Evolutionary conservation across 1,140 invertebrate species (phyloP).

Genomic region (Hylyphantes graminicola): DNA sequence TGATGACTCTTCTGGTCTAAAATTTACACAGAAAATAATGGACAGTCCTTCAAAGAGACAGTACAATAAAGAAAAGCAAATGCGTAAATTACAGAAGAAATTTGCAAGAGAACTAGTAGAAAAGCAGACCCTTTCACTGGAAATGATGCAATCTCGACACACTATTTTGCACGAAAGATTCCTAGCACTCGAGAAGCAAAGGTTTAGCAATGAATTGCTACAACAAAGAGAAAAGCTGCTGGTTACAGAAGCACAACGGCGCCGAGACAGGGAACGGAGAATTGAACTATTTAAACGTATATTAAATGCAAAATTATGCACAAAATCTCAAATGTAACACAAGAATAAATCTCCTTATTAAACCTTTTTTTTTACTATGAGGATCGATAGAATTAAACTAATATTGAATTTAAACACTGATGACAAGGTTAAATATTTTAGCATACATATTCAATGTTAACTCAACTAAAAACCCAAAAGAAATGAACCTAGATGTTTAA

Average conservation of each 20-base stretch:
- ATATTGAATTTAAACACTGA: too few relatives aligned
- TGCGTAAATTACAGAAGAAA: constrained; percentile 1
- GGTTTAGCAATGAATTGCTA: constrained; percentile 8
- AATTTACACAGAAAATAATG: background rate
- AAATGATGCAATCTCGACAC: background rate
- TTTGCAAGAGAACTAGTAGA: background rate
- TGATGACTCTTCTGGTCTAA: background rate
- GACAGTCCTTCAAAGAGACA: background rate
- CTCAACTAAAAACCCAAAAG: too few relatives aligned
- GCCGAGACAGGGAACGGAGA: constrained; percentile 2
- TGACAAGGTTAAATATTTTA: too few relatives aligned
- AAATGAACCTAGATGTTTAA: too few relatives aligned
- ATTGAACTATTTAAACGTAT: constrained; percentile 20
- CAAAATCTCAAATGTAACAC: too few relatives aligned
- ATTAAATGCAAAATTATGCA: too few relatives aligned
- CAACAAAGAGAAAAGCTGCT: constrained; percentile 4
- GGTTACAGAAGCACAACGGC: constrained; percentile 1
- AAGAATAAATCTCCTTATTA: too few relatives aligned
- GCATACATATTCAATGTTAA: too few relatives aligned
- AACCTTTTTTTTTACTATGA: too few relatives aligned
- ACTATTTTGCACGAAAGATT: background rate
- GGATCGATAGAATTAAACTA: too few relatives aligned
- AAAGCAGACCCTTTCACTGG: background rate
- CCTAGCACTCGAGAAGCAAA: constrained; percentile 7
- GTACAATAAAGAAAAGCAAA: background rate